Percentiles rank a stretch among this genome's conserved stretches.
Evolutionary conservation across 2,797 vertebrate genomes (phyloP).

Genomic region (Poliocrania exsul): DNA sequence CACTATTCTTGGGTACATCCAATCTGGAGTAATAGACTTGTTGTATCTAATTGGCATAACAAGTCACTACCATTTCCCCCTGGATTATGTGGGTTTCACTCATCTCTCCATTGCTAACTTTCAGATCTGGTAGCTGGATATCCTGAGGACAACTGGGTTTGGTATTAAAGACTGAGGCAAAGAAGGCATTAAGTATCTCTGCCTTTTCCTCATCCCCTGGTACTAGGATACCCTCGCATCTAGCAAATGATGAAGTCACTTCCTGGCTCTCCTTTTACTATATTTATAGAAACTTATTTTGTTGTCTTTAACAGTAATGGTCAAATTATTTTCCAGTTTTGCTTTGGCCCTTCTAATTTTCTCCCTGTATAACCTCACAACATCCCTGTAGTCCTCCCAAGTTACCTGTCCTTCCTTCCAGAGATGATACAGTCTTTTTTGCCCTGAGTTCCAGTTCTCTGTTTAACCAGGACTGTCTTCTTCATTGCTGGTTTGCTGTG

Average conservation of each 20-base stretch:
- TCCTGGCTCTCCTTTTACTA: background rate
- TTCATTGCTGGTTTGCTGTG: background rate
- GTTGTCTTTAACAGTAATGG: background rate
- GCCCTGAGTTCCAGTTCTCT: background rate
- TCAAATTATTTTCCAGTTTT: background rate
- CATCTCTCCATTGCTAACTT: background rate
- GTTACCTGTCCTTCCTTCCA: background rate
- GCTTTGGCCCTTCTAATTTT: background rate
- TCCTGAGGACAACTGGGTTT: background rate
- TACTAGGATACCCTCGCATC: background rate
- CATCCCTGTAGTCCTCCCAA: background rate
- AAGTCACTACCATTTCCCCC: background rate
- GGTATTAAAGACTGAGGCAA: background rate
- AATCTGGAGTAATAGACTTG: background rate
- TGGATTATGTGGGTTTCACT: background rate
- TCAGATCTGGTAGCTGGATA: background rate
- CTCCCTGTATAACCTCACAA: background rate
- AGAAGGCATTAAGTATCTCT: background rate
- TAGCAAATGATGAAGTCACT: background rate
- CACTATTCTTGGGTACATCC: background rate
- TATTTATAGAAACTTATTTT: background rate
- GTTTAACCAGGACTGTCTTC: background rate
- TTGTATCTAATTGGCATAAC: background rate
- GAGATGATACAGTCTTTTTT: background rate
- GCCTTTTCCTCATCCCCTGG: background rate